phyloP scores from a whole-genome alignment of 2,888 invertebrate genomes.

The Lumbricus terrestris region DNA sequence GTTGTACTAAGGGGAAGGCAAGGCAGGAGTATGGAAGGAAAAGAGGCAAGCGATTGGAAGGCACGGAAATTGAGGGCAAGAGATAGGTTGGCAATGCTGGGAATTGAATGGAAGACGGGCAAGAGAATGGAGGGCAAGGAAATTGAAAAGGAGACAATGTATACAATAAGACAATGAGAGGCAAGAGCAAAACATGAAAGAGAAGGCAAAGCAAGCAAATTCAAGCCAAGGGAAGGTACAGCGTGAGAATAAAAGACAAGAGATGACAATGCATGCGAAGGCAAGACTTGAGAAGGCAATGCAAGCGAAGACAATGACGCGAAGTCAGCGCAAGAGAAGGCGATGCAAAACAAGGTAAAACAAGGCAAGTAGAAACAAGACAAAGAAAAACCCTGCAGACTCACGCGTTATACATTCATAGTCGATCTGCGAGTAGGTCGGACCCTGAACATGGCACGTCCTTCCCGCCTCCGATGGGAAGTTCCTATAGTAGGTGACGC shows the following conservation, averaged over 20 bases:
- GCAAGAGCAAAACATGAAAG: no score
- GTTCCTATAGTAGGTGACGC: not conserved
- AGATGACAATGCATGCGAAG: no score
- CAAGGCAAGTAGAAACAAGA: not conserved
- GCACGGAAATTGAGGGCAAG: not conserved
- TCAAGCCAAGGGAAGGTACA: no score
- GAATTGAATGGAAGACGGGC: no score
- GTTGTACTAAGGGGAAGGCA: no score
- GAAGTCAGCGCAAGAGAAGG: no score
- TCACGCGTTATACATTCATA: not conserved
- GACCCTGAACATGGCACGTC: not conserved
- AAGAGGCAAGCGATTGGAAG: no score
- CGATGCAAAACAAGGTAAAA: not conserved
- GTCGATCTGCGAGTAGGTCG: not conserved
- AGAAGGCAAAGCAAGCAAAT: no score
- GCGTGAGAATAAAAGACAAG: no score
- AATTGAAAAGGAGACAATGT: no score
- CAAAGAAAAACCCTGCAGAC: not conserved
- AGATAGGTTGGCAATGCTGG: not conserved
- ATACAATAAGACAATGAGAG: no score
- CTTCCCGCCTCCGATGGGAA: not conserved
- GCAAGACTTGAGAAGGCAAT: not conserved
- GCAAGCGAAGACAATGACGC: not conserved
- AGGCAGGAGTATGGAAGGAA: not conserved
- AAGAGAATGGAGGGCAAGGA: no score